phyloP scores from a whole-genome alignment of 1,140 invertebrate genomes.

The Calosoma granatense region DNA sequence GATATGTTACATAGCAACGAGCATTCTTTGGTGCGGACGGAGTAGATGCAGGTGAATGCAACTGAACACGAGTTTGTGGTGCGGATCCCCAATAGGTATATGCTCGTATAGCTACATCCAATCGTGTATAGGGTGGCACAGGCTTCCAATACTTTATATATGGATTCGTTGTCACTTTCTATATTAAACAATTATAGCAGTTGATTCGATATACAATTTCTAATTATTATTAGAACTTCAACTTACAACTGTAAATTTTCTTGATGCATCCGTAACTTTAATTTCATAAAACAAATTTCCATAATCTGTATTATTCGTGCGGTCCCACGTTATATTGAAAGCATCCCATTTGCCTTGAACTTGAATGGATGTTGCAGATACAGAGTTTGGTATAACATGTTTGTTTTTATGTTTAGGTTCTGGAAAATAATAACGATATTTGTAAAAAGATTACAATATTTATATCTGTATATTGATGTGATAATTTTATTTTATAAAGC shows the following conservation, averaged over 20 bases:
- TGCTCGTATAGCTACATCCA: slow-evolving; percentile 63
- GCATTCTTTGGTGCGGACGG: slow-evolving; percentile 60
- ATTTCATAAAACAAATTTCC: slow-evolving; percentile 77
- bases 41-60: slow-evolving; percentile 57
- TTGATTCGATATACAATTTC: too few relatives aligned
- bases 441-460: too few relatives aligned
- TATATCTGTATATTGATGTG: background rate
- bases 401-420: slow-evolving; percentile 9
- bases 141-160: slow-evolving; percentile 36
- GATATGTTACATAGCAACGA: slow-evolving; percentile 53
- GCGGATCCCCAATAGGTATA: slow-evolving; percentile 78
- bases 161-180: slow-evolving; percentile 38
- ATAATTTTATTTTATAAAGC: background rate
- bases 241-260: slow-evolving; percentile 29
- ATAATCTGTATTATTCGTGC: slow-evolving; percentile 61
- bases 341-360: slow-evolving; percentile 60
- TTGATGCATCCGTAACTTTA: slow-evolving; percentile 43
- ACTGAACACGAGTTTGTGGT: slow-evolving; percentile 40
- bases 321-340: slow-evolving; percentile 73
- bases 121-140: slow-evolving; percentile 52
- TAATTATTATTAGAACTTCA: too few relatives aligned
- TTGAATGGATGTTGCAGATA: slow-evolving; percentile 49
- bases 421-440: background rate
- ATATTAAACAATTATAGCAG: slow-evolving; percentile 17
- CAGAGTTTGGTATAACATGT: slow-evolving; percentile 55